Conservation (phyloP, 1,140 invertebrate species). For the Drosophila suzukii region DNA sequence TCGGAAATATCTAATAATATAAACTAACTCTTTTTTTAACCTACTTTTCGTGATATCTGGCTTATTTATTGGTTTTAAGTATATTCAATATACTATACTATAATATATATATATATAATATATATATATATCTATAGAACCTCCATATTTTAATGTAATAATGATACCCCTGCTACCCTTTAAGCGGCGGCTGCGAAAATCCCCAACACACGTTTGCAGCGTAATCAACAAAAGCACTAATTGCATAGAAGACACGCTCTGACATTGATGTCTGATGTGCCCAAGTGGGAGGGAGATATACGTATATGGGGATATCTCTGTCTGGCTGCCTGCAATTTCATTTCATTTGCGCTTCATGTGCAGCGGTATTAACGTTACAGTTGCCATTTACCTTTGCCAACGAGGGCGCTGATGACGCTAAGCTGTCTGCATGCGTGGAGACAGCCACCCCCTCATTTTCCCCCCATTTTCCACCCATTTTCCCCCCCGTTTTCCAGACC, state of each 20-base stretch:
- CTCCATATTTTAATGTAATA: not conserved
- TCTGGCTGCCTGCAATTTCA: conserved; percentile 65
- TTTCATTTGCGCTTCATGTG: conserved; percentile 68
- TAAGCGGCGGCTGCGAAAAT: conserved; percentile 18
- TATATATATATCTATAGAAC: too few relatives aligned
- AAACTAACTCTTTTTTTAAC: too few relatives aligned
- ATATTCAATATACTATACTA: too few relatives aligned
- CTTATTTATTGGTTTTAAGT: too few relatives aligned
- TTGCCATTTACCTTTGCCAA: conserved; percentile 52
- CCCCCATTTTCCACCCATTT: conserved; percentile 11
- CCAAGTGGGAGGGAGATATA: not conserved
- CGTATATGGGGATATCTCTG: conserved; percentile 11
- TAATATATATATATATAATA: too few relatives aligned
- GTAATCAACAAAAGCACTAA: conserved; percentile 82
- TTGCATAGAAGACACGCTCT: conserved; percentile 74
- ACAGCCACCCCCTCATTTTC: conserved; percentile 10
- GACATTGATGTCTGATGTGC: conserved; percentile 70
- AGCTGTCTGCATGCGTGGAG: conserved; percentile 63
- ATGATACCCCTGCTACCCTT: conserved; percentile 1
- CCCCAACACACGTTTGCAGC: conserved; percentile 47
- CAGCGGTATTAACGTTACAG: conserved; percentile 72
- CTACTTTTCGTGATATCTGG: too few relatives aligned
- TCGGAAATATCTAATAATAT: too few relatives aligned
- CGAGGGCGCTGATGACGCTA: conserved; percentile 55
- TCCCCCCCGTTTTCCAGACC: conserved; percentile 6